These are phyloP conservation scores for Epsilonema sp. DNA, from an alignment of 2,888 invertebrate species.

Conservation along the genomic window DNA sequence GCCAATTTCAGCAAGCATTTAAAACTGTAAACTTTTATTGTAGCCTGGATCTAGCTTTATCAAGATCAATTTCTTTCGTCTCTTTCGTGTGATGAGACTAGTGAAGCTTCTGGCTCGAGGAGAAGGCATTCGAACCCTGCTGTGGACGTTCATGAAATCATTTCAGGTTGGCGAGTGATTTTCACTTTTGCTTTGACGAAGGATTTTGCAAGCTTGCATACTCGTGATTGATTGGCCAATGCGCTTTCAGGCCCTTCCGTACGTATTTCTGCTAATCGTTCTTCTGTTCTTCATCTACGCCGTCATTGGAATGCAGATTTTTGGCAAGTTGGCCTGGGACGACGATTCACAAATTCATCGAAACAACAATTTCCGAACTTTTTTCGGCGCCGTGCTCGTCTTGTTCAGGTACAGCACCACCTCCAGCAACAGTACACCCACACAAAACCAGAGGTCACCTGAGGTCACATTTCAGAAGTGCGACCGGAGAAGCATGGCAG, in stretches of 20 bases:
- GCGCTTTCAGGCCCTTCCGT: conserved; percentile 91
- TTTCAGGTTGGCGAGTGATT: no score
- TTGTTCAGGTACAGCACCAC: conserved; percentile 70
- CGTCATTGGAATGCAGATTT: conserved; percentile 75
- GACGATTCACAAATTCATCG: conserved; percentile 54
- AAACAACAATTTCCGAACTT: conserved; percentile 93
- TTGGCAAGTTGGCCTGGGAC: conserved; percentile 69
- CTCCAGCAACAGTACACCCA: no score
- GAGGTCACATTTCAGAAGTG: no score
- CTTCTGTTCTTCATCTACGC: conserved; percentile 98
- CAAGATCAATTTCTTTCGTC: conserved; percentile 89
- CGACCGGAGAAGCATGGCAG: conserved; percentile 81
- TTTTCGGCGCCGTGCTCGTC: conserved; percentile 82
- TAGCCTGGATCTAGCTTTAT: conserved; percentile 51
- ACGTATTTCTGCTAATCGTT: conserved; percentile 82
- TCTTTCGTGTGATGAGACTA: conserved; percentile 91
- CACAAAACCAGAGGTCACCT: no score
- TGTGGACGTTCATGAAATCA: conserved; percentile 97
- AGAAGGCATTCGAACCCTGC: conserved; percentile 79
- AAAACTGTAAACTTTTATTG: no score
- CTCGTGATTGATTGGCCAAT: conserved; percentile 10
- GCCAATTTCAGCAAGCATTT: conserved; percentile 2
- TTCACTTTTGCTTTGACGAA: no score
- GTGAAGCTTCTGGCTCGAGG: conserved; percentile 84
- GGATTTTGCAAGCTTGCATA: neutral